These are phyloP conservation scores for Hippoglossus stenolepis DNA, from an alignment of 2,113 vertebrate genomes.

Conservation along the genomic window DNA sequence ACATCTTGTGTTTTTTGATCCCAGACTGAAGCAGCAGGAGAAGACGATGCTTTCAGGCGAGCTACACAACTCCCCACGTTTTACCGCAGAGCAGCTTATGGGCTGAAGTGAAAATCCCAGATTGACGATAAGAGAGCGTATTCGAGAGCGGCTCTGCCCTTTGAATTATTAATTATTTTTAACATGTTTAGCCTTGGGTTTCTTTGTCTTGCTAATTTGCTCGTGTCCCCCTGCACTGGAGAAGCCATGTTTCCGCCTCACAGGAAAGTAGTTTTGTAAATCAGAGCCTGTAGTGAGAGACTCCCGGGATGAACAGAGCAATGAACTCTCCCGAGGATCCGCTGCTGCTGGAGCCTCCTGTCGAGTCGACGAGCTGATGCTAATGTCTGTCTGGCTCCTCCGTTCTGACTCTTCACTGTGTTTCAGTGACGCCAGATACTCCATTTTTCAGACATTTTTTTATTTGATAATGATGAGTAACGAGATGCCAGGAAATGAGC, in stretches of 20 bases:
- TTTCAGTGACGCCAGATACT: background rate
- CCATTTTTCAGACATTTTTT: no score
- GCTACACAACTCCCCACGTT: background rate
- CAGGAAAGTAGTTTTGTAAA: conserved; percentile 47
- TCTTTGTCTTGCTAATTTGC: conserved; percentile 74
- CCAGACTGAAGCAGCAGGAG: background rate
- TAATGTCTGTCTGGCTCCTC: conserved; percentile 10
- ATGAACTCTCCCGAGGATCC: conserved; percentile 48
- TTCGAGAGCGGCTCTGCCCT: conserved; percentile 37
- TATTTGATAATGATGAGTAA: no score
- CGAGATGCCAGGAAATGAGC: no score
- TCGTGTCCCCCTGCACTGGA: conserved; percentile 33
- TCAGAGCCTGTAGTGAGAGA: conserved; percentile 36
- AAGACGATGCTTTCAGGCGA: background rate
- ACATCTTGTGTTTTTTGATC: background rate
- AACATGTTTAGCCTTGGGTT: conserved; percentile 62
- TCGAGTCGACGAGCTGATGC: conserved; percentile 29
- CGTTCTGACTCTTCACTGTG: background rate
- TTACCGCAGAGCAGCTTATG: conserved; percentile 1
- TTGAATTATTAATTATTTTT: conserved; percentile 59
- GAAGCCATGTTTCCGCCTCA: conserved; percentile 53
- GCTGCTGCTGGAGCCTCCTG: conserved; percentile 32
- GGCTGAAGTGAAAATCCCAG: background rate
- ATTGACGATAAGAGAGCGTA: conserved; percentile 9
- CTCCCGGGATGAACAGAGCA: conserved; percentile 46